These are phyloP conservation scores for Oscheius sp. DNA, from an alignment of 2,888 invertebrate genomes.

Conservation along the genomic window DNA sequence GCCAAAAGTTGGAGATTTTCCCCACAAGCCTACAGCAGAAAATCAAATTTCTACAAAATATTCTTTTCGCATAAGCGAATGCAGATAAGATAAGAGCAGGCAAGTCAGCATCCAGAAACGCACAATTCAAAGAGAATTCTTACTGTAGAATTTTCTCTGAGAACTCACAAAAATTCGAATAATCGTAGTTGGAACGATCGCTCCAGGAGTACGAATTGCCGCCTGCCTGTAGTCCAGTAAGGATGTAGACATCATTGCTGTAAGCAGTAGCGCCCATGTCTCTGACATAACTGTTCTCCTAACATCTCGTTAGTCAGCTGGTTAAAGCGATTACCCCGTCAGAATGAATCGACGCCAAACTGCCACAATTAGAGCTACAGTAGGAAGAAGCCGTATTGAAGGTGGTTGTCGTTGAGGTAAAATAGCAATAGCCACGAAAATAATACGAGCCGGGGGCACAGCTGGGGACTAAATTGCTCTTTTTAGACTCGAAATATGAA, in stretches of 20 bases:
- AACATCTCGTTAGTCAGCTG: background rate
- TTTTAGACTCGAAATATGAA: background rate
- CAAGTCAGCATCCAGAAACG: too few species aligned
- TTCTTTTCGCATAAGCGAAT: too few species aligned
- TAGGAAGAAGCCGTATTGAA: background rate
- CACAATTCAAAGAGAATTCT: too few species aligned
- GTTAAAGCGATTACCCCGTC: background rate
- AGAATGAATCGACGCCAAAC: background rate
- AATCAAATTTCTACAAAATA: too few species aligned
- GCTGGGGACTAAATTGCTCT: background rate
- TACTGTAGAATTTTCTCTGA: too few species aligned
- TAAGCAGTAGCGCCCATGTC: background rate
- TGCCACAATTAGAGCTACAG: background rate
- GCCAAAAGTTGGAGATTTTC: too few species aligned
- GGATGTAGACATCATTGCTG: background rate
- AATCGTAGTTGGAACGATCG: background rate
- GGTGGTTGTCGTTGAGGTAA: background rate
- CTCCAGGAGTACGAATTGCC: background rate
- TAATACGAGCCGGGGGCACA: slow-evolving; percentile 1
- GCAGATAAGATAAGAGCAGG: too few species aligned
- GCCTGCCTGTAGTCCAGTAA: background rate
- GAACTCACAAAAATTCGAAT: too few species aligned
- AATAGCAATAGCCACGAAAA: background rate
- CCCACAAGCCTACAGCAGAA: too few species aligned
- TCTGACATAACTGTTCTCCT: slow-evolving; percentile 9